Evolutionary conservation across 2,113 vertebrate genomes (phyloP), one percentile per base, ranked within the genome.

Genomic region (Gasterosteus nipponicus): DNA sequence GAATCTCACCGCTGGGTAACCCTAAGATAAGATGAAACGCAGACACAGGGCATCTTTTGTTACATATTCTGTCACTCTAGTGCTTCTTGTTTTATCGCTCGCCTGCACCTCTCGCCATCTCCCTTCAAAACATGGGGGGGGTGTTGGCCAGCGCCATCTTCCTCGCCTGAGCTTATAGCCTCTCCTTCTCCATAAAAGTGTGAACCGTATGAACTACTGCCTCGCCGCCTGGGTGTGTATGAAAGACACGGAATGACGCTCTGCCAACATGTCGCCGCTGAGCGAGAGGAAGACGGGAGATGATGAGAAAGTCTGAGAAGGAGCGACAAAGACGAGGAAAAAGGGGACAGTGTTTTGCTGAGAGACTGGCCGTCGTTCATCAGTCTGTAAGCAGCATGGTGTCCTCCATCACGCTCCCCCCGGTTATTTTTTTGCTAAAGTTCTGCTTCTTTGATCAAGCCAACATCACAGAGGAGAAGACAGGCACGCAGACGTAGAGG

Each of bases 341-440:
- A 14, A 56, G 39, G 33, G 72, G 70, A 83, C 29, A 44, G 69
- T 80, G 77, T 83, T 89, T 86, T 84, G 73, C 81, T 64, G 82
- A 57, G 26, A 78, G 77, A 71, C 84, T 80, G 89, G 71, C 80
- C 81, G 77, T 89, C 78, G 84, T 84, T 89, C 87, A 69, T 86
- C 75, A 78, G 80, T 81, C 89, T 86, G 73, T 60, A 39, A 92
- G 78, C 92, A 93, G 91, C 89, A 82, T 90, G 91, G 88, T 78
- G 85, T 90, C 90, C 86, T 88, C 88, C 90, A 73, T 89, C 87
- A 89, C 80, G 69, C 85, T 87, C 80, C 80, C 66, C 74, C 69
- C 65, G 69, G 85, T 92, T 88, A 88, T 92, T 91, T 29, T 38
- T 91, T 90, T 89, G 88, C 90, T 87, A 92, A 93, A 93, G 90